Base-by-base conservation (phyloP, 2,113 vertebrate species). In the Xiphorhynchus elegans region DNA sequence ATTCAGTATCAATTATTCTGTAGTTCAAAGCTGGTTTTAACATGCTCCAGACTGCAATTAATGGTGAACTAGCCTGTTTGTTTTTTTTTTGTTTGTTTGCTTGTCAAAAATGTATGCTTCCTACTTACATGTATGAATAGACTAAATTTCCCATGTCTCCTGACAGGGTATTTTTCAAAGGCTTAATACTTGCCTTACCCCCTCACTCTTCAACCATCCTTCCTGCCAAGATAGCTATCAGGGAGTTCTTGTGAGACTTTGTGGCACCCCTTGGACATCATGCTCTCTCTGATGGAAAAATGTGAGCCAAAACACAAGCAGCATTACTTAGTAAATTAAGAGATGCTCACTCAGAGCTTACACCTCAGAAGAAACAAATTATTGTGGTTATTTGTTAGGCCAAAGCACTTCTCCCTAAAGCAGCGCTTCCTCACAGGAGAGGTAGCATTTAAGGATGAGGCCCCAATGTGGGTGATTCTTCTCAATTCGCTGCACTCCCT, bases 401-500 rank as follows among this genome's bases (percentile, higher is more conserved):
- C 58, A 56, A 92, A 92, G 21, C 21, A 64, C 52, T 74, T 80
- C 26, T 80, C 42, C 33, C 25, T 86, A 47, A 31, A 79, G n/a
- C n/a, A 89, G 8, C 11, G 35, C 46, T 69, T 92, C 67, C 28
- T 17, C 37, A 28, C 11, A 62, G 55, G 28, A 92, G 19, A 58
- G 23, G 18, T 12, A 84, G 40, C 17, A 64, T n/a, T 13, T 42
- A 29, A 28, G 9, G 28, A 59, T 9, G 9, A 84, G 18, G 37
- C 7, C 23, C 24, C 1, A 2, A n/a, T 40, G 53, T 1, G 2
- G 35, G 16, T 0, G 9, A 66, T 24, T 44, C 14, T 37, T 77
- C 53, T 46, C 13, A 25, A 4, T 2, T 20, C 72, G 47, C 74
- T 62, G 46, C 14, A 11, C 28, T 6, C 31, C n/a, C 56, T 42